phyloP scores from a whole-genome alignment of 2,888 invertebrate genomes.

The Gnatocerus cornutus region DNA sequence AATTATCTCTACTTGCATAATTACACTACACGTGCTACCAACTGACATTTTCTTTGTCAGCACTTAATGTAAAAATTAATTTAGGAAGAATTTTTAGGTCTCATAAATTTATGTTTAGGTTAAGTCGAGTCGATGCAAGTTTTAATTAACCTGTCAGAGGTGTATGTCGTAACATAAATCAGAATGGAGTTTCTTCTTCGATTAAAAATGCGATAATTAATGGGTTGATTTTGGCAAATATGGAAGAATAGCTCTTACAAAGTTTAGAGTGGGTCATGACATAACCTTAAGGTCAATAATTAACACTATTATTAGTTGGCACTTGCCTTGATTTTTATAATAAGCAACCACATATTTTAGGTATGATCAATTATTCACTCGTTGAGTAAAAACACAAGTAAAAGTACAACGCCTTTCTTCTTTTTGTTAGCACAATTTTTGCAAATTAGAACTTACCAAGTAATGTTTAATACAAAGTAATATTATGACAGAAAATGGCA shows the following conservation, averaged over 20 bases:
- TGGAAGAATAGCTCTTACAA: background rate
- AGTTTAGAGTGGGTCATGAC: background rate
- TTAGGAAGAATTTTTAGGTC: conserved; percentile 25
- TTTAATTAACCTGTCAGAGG: conserved; percentile 38
- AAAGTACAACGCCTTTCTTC: too few species aligned
- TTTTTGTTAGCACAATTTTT: too few species aligned
- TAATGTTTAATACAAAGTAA: too few species aligned
- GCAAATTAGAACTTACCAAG: too few species aligned
- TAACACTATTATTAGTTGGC: too few species aligned
- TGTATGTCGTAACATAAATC: conserved; percentile 29
- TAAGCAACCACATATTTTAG: too few species aligned
- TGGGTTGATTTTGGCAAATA: conserved; percentile 6
- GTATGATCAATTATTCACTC: too few species aligned
- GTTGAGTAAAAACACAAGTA: too few species aligned
- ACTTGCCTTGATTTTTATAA: too few species aligned
- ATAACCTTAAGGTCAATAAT: too few species aligned
- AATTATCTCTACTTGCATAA: conserved; percentile 28
- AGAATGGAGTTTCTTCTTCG: conserved; percentile 18
- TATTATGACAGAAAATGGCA: too few species aligned
- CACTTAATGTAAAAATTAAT: conserved; percentile 40
- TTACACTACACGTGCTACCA: conserved; percentile 22
- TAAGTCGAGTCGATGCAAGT: conserved; percentile 35
- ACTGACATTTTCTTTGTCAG: conserved; percentile 34
- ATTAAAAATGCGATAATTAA: conserved; percentile 2
- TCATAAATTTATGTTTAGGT: conserved; percentile 29